Evolutionary conservation across 2,797 vertebrate genomes (phyloP).

Genomic region (Antennarius maculatus): DNA sequence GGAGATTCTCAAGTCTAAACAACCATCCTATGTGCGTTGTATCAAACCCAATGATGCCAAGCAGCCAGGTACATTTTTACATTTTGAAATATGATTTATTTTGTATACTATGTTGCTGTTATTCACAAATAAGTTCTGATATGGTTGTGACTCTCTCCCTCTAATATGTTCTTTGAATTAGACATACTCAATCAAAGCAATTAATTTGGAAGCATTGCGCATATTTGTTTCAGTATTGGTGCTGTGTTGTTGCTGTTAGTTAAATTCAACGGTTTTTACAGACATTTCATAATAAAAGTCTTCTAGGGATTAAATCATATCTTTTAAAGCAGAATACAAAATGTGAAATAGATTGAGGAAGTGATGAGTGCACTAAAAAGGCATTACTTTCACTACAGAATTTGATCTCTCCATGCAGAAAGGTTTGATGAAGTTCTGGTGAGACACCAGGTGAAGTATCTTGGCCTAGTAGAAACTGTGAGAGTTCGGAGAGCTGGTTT

Average conservation of each 20-base stretch:
- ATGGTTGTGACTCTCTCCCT: too few relatives aligned
- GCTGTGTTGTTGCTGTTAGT: not conserved
- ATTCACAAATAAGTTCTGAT: not conserved
- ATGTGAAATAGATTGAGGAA: not conserved
- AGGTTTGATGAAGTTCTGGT: conserved; percentile 95
- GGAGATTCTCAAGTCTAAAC: conserved; percentile 97
- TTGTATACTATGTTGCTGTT: not conserved
- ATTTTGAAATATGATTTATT: not conserved
- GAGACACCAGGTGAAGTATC: conserved; percentile 96
- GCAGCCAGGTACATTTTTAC: conserved; percentile 85
- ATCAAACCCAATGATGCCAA: conserved; percentile 97
- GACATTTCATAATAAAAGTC: not conserved
- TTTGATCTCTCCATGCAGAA: conserved; percentile 72
- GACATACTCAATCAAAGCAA: not conserved
- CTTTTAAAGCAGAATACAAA: too few relatives aligned
- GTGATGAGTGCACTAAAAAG: not conserved
- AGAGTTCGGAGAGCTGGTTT: conserved; percentile 95
- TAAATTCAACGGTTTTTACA: not conserved
- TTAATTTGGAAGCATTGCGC: not conserved
- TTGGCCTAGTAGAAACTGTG: conserved; percentile 97
- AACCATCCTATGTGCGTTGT: conserved; percentile 95
- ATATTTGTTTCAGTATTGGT: not conserved
- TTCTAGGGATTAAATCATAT: not conserved
- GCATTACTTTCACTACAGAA: conserved; percentile 3
- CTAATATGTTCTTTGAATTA: not conserved